Conservation (phyloP, 2,797 vertebrate genomes). For the Lutjanus campechanus region DNA sequence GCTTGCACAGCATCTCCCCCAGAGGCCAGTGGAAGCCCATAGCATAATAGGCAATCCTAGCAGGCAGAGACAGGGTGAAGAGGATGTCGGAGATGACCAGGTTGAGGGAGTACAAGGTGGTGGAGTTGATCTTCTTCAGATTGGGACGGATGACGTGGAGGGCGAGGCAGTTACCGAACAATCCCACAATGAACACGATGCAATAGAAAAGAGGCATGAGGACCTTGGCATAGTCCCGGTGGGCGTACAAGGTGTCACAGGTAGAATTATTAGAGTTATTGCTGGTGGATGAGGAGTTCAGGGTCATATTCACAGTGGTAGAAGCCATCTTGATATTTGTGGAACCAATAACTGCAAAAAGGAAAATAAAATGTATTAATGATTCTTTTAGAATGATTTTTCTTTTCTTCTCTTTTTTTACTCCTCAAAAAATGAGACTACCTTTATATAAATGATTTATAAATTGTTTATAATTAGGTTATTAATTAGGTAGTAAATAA, state of each 20-base stretch:
- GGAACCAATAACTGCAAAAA: conserved; percentile 48
- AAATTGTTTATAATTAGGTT: too few relatives aligned
- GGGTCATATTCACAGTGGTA: not conserved
- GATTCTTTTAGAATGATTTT: not conserved
- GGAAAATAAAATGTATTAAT: not conserved
- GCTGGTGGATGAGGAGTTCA: not conserved
- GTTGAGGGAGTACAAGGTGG: conserved; percentile 95
- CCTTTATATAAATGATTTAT: too few relatives aligned
- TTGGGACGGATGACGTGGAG: conserved; percentile 93
- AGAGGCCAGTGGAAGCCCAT: conserved; percentile 94
- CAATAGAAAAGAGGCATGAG: conserved; percentile 90
- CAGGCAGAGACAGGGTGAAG: conserved; percentile 91
- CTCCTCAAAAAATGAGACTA: not conserved
- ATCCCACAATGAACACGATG: conserved; percentile 89
- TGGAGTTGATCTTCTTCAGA: conserved; percentile 96
- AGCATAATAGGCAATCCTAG: conserved; percentile 92
- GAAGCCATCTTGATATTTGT: conserved; percentile 49
- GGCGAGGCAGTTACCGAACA: conserved; percentile 93
- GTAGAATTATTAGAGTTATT: conserved; percentile 16
- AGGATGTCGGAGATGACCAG: conserved; percentile 95
- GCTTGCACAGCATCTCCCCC: conserved; percentile 88
- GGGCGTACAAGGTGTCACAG: conserved; percentile 90
- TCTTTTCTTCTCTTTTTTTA: not conserved
- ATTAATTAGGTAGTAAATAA: too few relatives aligned
- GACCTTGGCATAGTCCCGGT: conserved; percentile 87